A percentile compares a stretch with the other conserved stretches of the same genome.
Evolutionary conservation across 2,888 invertebrate genomes (phyloP).

Genomic region (Aethes cnicana): DNA sequence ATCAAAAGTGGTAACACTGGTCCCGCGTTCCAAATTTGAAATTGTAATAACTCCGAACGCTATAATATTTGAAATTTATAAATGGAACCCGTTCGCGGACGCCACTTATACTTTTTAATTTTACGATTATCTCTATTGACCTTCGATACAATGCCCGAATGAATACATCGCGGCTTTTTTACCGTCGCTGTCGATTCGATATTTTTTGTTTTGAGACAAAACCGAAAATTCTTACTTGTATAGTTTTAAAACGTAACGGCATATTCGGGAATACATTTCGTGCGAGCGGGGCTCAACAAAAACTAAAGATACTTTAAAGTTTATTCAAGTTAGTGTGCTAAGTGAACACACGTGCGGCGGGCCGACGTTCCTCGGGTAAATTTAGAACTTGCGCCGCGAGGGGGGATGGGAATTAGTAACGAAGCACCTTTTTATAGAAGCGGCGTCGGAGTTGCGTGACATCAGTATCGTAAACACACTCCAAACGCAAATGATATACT

Average conservation of each 20-base stretch:
- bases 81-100: constrained; percentile 58
- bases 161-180: constrained; percentile 69
- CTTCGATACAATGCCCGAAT: constrained; percentile 73
- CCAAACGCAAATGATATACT: constrained; percentile 56
- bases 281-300: constrained; percentile 34
- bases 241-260: constrained; percentile 36
- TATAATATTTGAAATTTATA: constrained; percentile 79
- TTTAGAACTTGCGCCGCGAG: constrained; percentile 60
- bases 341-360: constrained; percentile 75
- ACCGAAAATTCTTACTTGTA: constrained; percentile 47
- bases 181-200: constrained; percentile 40
- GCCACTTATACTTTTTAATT: constrained; percentile 81
- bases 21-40: constrained; percentile 64
- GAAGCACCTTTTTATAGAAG: constrained; percentile 79
- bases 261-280: constrained; percentile 34
- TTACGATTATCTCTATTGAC: constrained; percentile 68
- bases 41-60: constrained; percentile 68
- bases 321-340: constrained; percentile 71
- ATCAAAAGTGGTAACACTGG: constrained; percentile 52
- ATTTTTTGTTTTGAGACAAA: constrained; percentile 50
- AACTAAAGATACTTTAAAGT: constrained; percentile 43
- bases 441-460: constrained; percentile 55
- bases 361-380: constrained; percentile 69
- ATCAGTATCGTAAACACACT: constrained; percentile 57
- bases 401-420: constrained; percentile 58